Conservation (phyloP, 2,888 invertebrate species). For the Drosophila ustulata region DNA sequence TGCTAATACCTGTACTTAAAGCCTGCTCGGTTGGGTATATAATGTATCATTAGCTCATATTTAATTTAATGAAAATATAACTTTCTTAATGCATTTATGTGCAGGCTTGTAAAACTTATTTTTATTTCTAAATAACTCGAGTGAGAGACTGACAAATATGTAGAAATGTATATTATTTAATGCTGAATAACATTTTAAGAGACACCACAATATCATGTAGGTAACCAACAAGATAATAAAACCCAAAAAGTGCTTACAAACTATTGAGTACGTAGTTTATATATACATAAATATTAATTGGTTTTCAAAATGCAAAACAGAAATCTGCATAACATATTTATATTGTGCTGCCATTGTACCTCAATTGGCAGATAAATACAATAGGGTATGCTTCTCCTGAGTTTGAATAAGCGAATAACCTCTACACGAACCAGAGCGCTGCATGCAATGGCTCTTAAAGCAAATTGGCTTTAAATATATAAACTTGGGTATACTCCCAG, state of each 20-base stretch:
- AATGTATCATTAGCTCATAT: background rate
- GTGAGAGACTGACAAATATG: background rate
- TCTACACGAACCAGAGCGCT: background rate
- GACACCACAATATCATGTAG: too few species aligned
- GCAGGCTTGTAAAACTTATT: background rate
- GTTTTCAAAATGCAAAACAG: background rate
- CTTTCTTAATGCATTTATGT: background rate
- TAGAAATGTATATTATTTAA: too few species aligned
- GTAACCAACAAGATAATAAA: too few species aligned
- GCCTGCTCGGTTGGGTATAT: slow-evolving; percentile 2
- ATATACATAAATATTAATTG: background rate
- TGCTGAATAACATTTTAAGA: too few species aligned
- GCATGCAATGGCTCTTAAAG: background rate
- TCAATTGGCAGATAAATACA: background rate
- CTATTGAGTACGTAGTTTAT: background rate
- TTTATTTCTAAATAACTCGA: background rate
- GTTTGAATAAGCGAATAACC: background rate
- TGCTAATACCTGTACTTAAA: slow-evolving; percentile 19
- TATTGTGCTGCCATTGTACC: background rate
- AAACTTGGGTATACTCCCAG: slow-evolving; percentile 5
- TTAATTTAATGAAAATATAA: slow-evolving; percentile 7
- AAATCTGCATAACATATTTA: background rate
- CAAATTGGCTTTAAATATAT: background rate
- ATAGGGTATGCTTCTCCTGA: background rate
- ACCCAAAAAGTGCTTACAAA: too few species aligned